Evolutionary conservation across 2,888 invertebrate species (phyloP), one percentile per base, ranked within the genome.

Genomic region (Dione juno): DNA sequence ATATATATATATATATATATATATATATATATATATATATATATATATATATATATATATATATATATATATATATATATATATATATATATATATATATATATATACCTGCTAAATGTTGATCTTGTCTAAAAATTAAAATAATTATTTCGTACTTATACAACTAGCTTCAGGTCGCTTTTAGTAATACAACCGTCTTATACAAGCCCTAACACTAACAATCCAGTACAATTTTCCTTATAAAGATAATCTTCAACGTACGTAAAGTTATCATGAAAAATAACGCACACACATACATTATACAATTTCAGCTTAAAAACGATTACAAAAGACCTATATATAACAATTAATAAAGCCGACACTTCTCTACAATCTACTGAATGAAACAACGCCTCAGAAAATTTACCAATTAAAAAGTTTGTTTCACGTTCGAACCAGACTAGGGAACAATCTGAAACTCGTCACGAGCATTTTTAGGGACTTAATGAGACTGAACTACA

Each of bases 371-470:
- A 19, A 48, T 19, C 37, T 45, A 54, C 57, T 48, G 45, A 67
- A 67, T 67, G 48, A 58, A 67, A 67, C 58, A 67, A 58, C 45
- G 67, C 16, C 37, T 28, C 16, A 43, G 40, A 35, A 67, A 58
- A 67, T 67, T 58, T 67, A 50, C 48, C 67, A 67, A 67, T 67
- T 67, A 67, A 67, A 66, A 67, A 67, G 67, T 67, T 67, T n/a
- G 45, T 35, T 35, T 13, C 58, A 21, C 19, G 54, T 58, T 54
- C 43, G 54, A 37, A 54, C 54, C 54, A 54, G 54, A 54, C 35
- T 37, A 37, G 35, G 37, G 48, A 65, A 58, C 69, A 69, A 65
- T 65, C 19, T 65, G 11, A 65, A 69, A 65, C 65, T 66, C 58
- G 63, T 69, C 19, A 64, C 64, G 16, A 16, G 37, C 64, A 52